Evolutionary conservation across 64 coral and sea anemone genomes (phyloP), one percentile per base, ranked within the genome.

Genomic region (Stichodactyla helianthus): DNA sequence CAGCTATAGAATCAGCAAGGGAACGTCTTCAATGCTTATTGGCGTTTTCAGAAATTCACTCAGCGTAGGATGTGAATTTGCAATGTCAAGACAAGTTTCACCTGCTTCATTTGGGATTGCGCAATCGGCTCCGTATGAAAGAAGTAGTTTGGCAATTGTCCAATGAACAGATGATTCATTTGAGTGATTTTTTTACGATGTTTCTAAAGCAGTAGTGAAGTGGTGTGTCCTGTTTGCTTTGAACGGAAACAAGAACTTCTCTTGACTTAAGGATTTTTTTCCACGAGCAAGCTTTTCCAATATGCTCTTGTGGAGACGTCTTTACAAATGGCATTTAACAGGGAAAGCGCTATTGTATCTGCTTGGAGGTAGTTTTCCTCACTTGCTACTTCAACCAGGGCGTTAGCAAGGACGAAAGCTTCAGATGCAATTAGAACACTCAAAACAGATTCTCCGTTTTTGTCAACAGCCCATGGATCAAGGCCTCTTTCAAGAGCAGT

Each of bases 141-240:
- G 31, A 53, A 79, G 77, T 2, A 50, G 31, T 79, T 51, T 50
- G 4, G 77, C 31, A 79, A 79, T 79, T 35, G 28, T 53, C 77
- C 77, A 79, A 20, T 51, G 51, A 51, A 79, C 77, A 59, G 86
- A 51, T 13, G 90, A 14, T 12, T 51, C 17, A 13, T 58, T 82
- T 31, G 44, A 17, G 4, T 22, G 67, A 71, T 20, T 51, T 51
- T 23, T 79, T 82, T 67, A 89, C 84, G 77, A 79, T 79, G 51
- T 79, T 79, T 53, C 77, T 44, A 35, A 28, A 79, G 77, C 77
- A 50, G 11, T 51, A 53, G 14, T 53, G 77, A 50, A 79, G 51
- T 50, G 77, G 77, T 13, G 51, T 50, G 31, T 79, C 51, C 19
- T 79, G 19, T 23, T 7, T 2, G 0, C 8, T 25, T 79, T 79